Evolutionary conservation across 2,113 vertebrate genomes (phyloP).

Genomic region (Leptobrachium leishanense): DNA sequence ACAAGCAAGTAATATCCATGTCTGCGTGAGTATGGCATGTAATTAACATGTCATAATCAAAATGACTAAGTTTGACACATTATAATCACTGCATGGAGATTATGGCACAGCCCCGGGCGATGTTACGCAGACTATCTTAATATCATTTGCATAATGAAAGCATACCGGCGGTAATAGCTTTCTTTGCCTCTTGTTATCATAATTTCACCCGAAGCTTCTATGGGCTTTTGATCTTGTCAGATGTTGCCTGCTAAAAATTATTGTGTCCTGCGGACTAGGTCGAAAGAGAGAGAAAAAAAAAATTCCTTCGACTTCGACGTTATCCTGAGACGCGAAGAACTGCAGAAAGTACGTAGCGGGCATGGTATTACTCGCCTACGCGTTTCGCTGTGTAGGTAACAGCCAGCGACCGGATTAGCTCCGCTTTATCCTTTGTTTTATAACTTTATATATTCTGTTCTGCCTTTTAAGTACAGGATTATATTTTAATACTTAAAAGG

Average conservation of each 20-base stretch:
- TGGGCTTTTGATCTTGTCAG: constrained; percentile 81
- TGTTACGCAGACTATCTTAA: constrained; percentile 92
- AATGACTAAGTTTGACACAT: constrained; percentile 97
- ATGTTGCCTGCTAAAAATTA: constrained; percentile 67
- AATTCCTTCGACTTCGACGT: background rate
- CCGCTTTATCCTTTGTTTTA: background rate
- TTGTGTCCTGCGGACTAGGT: constrained; percentile 15
- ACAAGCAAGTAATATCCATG: constrained; percentile 85
- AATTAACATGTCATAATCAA: constrained; percentile 99
- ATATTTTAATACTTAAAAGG: no score
- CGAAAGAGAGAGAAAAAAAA: background rate
- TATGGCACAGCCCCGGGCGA: constrained; percentile 90
- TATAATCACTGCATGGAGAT: constrained; percentile 98
- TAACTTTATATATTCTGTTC: background rate
- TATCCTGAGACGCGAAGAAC: background rate
- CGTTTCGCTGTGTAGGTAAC: background rate
- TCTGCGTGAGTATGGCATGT: constrained; percentile 94
- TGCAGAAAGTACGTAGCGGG: background rate
- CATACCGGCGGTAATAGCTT: constrained; percentile 98
- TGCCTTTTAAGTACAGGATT: background rate
- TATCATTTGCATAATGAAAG: constrained; percentile 99
- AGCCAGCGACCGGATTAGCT: background rate
- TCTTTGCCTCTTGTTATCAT: constrained; percentile 99
- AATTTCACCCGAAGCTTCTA: constrained; percentile 97
- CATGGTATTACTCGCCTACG: background rate